Evolutionary conservation across 2,888 invertebrate genomes (phyloP).

Genomic region (Pegoplata infirma): DNA sequence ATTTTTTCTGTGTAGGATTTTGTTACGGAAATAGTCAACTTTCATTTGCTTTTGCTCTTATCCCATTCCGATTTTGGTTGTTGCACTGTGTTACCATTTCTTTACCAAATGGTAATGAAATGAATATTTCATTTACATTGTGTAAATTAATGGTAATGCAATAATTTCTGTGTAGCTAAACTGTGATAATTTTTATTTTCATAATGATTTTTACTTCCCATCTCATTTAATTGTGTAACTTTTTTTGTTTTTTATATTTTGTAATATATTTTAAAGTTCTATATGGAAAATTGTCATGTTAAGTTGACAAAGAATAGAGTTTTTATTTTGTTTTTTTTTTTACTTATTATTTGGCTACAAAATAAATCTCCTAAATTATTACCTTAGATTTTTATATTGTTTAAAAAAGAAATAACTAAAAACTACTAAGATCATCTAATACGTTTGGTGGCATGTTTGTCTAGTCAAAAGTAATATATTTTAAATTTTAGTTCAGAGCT

Average conservation of each 20-base stretch:
- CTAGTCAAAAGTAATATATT: constrained; percentile 41
- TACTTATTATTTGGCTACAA: not conserved
- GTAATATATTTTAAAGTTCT: constrained; percentile 33
- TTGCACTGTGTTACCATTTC: too few relatives aligned
- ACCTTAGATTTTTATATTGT: constrained; percentile 19
- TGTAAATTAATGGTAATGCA: too few relatives aligned
- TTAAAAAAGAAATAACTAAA: not conserved
- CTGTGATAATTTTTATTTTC: too few relatives aligned
- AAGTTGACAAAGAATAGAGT: not conserved
- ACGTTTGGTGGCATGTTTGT: constrained; percentile 32
- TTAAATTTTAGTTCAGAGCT: too few relatives aligned
- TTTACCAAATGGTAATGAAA: too few relatives aligned
- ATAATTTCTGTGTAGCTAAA: too few relatives aligned
- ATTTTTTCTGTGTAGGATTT: too few relatives aligned
- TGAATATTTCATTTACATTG: too few relatives aligned
- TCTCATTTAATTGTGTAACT: not conserved
- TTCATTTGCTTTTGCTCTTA: too few relatives aligned
- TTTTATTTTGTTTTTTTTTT: not conserved
- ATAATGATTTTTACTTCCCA: too few relatives aligned
- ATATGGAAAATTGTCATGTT: not conserved
- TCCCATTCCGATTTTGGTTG: too few relatives aligned
- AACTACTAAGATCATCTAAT: constrained; percentile 38
- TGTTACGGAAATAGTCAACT: too few relatives aligned
- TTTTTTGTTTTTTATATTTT: not conserved
- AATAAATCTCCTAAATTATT: constrained; percentile 53